phyloP scores from a whole-genome alignment of 1,140 invertebrate species.

The Melanaphis sacchari region DNA sequence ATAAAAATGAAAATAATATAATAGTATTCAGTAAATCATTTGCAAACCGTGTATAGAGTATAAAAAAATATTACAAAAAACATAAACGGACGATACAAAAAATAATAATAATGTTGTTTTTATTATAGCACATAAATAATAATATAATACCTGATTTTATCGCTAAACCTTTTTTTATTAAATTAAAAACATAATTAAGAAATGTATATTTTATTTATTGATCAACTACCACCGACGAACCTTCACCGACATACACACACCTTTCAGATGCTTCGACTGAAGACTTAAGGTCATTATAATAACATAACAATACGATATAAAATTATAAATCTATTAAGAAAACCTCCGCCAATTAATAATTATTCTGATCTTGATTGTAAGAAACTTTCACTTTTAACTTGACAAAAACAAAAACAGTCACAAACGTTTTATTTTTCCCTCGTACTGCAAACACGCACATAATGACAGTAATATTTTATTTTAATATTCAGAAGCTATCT shows the following conservation, averaged over 20 bases:
- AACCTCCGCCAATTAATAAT: constrained; percentile 11
- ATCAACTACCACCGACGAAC: neutral
- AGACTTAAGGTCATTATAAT: neutral
- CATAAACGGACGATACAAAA: neutral
- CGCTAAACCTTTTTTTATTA: neutral
- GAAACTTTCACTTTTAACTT: constrained; percentile 7
- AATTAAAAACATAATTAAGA: constrained; percentile 32
- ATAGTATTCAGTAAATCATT: neutral
- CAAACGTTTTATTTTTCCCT: neutral
- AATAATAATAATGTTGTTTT: neutral
- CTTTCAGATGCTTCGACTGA: neutral
- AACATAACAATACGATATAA: constrained; percentile 19
- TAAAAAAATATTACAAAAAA: neutral
- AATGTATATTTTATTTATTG: constrained; percentile 24
- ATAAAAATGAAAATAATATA: neutral
- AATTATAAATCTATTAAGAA: constrained; percentile 3
- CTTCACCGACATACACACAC: constrained; percentile 32
- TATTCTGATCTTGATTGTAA: neutral
- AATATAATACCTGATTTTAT: neutral
- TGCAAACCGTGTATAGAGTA: neutral
- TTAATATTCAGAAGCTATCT: neutral
- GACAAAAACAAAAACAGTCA: neutral
- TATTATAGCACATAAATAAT: neutral
- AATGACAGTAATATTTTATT: neutral
- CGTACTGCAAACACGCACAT: neutral